A percentile compares a stretch with the other conserved stretches of the same genome.
phyloP scores from a whole-genome alignment of 2,797 vertebrate genomes.

The Crenuchus spilurus region DNA sequence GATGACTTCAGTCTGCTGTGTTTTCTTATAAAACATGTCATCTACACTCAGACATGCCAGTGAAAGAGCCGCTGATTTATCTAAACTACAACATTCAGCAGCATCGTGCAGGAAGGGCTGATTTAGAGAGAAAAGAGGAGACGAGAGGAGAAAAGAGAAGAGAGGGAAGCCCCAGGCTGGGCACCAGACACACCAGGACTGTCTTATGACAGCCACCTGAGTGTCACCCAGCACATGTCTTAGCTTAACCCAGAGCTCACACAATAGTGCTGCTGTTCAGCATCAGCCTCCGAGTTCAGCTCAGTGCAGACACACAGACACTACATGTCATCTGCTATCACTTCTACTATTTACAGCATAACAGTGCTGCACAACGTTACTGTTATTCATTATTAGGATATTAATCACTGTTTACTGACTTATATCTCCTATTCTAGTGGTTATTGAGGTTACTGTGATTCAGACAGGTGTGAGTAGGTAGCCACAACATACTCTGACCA shows the following conservation, averaged over 20 bases:
- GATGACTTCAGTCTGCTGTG: no score
- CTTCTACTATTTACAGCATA: no score
- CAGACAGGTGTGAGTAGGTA: no score
- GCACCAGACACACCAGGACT: slow-evolving; percentile 49
- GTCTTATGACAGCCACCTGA: slow-evolving; percentile 78
- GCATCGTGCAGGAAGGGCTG: no score
- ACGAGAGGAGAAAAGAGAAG: not conserved
- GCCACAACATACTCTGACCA: not conserved
- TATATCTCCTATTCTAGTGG: no score
- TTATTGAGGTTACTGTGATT: no score
- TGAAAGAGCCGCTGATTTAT: no score
- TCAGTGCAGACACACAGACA: slow-evolving; percentile 6
- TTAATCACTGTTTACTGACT: no score
- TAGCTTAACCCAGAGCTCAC: slow-evolving; percentile 46
- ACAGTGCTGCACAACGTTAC: no score
- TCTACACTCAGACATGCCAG: slow-evolving; percentile 4
- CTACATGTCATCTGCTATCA: no score
- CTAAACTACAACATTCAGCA: not conserved
- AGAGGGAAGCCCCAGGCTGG: slow-evolving; percentile 39
- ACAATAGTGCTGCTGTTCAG: slow-evolving; percentile 69
- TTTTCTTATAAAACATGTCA: slow-evolving; percentile 8
- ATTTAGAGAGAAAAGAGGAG: not conserved
- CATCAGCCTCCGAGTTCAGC: not conserved
- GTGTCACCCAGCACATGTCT: slow-evolving; percentile 63
- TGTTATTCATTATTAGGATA: no score